Conservation (phyloP, 2,888 invertebrate species). For the Drosophila sordidapex region DNA sequence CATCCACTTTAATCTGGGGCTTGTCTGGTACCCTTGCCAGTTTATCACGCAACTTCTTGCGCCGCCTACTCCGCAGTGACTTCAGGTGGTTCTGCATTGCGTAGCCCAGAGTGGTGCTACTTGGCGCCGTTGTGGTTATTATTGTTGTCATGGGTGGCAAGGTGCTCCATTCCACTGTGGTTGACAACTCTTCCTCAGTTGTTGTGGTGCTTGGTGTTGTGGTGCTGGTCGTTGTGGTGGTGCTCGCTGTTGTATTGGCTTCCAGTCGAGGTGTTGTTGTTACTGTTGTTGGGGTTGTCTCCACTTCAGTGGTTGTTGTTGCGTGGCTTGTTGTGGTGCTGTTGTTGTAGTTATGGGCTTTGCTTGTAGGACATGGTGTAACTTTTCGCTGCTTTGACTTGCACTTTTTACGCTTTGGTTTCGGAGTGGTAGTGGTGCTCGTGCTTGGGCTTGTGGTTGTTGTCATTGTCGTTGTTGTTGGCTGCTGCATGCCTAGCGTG, state of each 20-base stretch:
- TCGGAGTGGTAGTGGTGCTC: background rate
- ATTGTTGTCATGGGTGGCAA: background rate
- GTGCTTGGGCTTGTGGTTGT: background rate
- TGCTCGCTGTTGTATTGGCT: background rate
- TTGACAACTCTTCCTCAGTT: conserved; percentile 9
- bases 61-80: conserved; percentile 12
- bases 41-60: background rate
- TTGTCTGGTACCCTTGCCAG: conserved; percentile 56
- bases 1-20: conserved; percentile 58
- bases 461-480: background rate
- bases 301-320: background rate
- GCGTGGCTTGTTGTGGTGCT: conserved; percentile 9
- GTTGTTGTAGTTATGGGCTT: background rate
- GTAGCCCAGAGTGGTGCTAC: conserved; percentile 2
- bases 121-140: conserved; percentile 6
- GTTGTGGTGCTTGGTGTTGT: conserved; percentile 9
- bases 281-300: conserved; percentile 7
- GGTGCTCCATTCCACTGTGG: conserved; percentile 7
- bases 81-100: conserved; percentile 21
- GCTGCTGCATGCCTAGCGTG: conserved; percentile 9
- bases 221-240: background rate
- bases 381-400: conserved; percentile 14
- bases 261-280: background rate
- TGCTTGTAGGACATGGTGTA: background rate
- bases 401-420: conserved; percentile 38